These are phyloP conservation scores for Phyllopteryx taeniolatus DNA, from an alignment of 2,113 vertebrate genomes.

Conservation along the genomic window DNA sequence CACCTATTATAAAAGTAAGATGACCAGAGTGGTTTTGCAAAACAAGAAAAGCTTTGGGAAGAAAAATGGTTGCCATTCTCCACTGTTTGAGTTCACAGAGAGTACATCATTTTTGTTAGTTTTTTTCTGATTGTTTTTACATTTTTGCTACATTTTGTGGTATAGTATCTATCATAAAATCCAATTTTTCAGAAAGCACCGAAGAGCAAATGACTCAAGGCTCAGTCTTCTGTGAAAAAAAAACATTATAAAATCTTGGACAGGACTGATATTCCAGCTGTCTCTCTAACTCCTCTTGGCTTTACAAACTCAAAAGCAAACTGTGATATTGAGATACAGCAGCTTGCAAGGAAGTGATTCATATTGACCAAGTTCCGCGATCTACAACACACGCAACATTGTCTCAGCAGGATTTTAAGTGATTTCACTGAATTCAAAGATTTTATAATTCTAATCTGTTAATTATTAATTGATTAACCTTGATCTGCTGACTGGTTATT, in stretches of 20 bases:
- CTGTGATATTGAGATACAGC: not conserved
- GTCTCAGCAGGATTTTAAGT: conserved; percentile 36
- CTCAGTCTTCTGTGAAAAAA: not conserved
- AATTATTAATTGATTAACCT: conserved; percentile 34
- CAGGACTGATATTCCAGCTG: conserved; percentile 9
- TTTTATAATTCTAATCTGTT: conserved; percentile 50
- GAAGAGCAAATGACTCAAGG: not conserved
- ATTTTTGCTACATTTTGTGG: not conserved
- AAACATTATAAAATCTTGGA: conserved; percentile 8
- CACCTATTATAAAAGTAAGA: too few relatives aligned
- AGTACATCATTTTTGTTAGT: not conserved
- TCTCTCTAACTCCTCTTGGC: conserved; percentile 5
- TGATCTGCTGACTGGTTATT: conserved; percentile 43
- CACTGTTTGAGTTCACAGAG: too few relatives aligned
- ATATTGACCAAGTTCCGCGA: conserved; percentile 11
- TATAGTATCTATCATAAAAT: not conserved
- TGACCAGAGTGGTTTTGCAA: too few relatives aligned
- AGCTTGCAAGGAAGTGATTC: conserved; percentile 17
- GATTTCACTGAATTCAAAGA: conserved; percentile 48
- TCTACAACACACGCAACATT: conserved; percentile 22
- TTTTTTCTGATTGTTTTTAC: not conserved
- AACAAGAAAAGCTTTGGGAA: too few relatives aligned
- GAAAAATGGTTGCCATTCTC: too few relatives aligned
- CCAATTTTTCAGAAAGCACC: not conserved
- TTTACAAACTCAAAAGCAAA: conserved; percentile 13